phyloP scores from a whole-genome alignment of 2,113 vertebrate genomes.

The Lepus americanus region DNA sequence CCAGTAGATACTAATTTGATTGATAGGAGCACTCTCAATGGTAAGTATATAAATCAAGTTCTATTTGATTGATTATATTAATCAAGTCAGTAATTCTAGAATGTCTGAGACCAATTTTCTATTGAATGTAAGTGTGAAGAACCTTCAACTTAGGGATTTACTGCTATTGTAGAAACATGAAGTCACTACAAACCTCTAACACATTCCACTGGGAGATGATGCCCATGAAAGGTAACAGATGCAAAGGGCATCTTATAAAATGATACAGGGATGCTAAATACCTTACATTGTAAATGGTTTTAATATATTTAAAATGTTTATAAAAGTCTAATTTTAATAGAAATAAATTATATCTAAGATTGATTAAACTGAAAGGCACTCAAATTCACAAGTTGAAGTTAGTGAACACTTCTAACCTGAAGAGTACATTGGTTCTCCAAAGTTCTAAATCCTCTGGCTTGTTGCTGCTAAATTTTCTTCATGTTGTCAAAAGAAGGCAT shows the following conservation, averaged over 20 bases:
- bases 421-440: not conserved
- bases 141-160: not conserved
- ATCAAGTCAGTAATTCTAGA: constrained; percentile 59
- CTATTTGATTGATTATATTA: not conserved
- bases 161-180: not conserved
- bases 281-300: not conserved
- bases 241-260: not conserved
- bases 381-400: not conserved
- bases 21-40: constrained; percentile 95
- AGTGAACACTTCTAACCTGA: not conserved
- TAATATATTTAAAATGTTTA: not conserved
- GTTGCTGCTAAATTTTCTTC: constrained; percentile 16
- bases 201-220: not conserved
- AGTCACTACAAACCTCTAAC: not conserved
- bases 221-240: not conserved
- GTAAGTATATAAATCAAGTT: constrained; percentile 85
- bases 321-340: not conserved
- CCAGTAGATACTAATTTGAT: constrained; percentile 94
- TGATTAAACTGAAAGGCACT: not conserved
- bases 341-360: not conserved
- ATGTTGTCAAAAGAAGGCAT: not conserved
- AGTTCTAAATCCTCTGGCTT: not conserved
- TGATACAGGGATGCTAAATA: not conserved
- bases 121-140: not conserved
- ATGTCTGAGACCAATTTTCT: constrained; percentile 39